Percentiles rank a stretch among this genome's conserved stretches.
These are phyloP conservation scores for Pogona vitticeps DNA, from an alignment of 2,113 vertebrate species.

Conservation along the genomic window DNA sequence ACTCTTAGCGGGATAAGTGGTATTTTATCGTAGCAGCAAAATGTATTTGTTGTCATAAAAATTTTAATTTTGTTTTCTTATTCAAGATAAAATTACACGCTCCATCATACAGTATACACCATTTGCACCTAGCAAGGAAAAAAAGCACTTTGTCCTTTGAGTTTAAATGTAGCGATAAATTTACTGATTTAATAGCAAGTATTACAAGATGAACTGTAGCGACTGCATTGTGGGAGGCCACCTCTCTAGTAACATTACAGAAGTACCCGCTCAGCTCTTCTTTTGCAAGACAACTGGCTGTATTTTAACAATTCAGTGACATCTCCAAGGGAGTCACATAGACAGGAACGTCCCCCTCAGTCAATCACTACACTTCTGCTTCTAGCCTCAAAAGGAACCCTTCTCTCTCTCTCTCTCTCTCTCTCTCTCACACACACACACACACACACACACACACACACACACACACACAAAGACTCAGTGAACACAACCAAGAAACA, in stretches of 20 bases:
- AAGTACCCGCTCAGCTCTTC: no score
- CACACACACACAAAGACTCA: neutral
- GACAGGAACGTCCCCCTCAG: neutral
- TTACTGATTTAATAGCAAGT: neutral
- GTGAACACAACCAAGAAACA: neutral
- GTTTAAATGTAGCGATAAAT: neutral
- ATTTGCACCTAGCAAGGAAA: neutral
- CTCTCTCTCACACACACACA: no score
- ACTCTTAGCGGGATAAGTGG: no score
- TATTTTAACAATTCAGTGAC: neutral
- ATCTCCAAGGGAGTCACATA: neutral
- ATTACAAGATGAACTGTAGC: neutral
- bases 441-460: no score
- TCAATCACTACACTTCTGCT: neutral
- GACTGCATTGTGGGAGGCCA: no score
- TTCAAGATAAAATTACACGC: neutral
- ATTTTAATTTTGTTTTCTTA: neutral
- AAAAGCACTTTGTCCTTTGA: neutral
- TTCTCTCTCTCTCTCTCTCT: no score
- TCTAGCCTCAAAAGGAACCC: no score
- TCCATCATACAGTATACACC: neutral
- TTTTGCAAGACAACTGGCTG: neutral
- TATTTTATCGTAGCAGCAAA: neutral
- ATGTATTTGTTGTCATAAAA: neutral
- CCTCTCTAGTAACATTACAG: no score